Evolutionary conservation across 2,888 invertebrate genomes (phyloP), one percentile per base, ranked within the genome.

Genomic region (Sesia bembeciformis): DNA sequence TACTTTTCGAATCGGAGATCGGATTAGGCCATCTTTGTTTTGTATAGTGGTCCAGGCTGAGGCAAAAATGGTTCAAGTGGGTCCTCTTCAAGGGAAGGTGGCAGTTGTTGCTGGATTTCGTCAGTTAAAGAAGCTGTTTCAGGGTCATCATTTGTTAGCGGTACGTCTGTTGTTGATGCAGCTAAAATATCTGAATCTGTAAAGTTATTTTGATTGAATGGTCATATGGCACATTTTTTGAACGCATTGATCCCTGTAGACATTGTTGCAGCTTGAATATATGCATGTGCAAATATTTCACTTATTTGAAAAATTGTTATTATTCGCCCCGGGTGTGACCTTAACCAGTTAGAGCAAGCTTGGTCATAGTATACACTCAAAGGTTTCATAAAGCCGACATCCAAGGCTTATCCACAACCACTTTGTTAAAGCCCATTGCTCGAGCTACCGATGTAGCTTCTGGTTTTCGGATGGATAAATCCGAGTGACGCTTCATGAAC

Each of bases 251-350:
- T 41, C 39, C 23, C 53, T 6, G 60, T 66, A 4, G 61, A 60
- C 63, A 66, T 67, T 59, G 66, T 67, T 39, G 62, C 63, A 40
- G 63, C n/a, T n/a, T n/a, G n/a, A n/a, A 62, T 50, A 54, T 62
- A 66, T 23, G 62, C 64, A 51, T 66, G 23, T 41, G 50, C 65
- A 63, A 67, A 67, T 52, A 67, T 56, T 62, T 65, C 64, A 42
- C 57, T 59, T 54, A 64, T 59, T 51, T 67, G 66, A 54, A 60
- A 64, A 5, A 49, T 42, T n/a, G 65, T 59, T 8, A 64, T 52
- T 40, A 65, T 52, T 6, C 61, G 60, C 42, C 65, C 64, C 23
- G 62, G 62, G 57, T 64, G 61, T 4, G 60, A 61, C 43, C 63
- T 52, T 41, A 65, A 60, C 64, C 67, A 65, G n/a, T 51, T 54